phyloP scores from a whole-genome alignment of 2,113 vertebrate genomes.

The Motacilla alba region DNA sequence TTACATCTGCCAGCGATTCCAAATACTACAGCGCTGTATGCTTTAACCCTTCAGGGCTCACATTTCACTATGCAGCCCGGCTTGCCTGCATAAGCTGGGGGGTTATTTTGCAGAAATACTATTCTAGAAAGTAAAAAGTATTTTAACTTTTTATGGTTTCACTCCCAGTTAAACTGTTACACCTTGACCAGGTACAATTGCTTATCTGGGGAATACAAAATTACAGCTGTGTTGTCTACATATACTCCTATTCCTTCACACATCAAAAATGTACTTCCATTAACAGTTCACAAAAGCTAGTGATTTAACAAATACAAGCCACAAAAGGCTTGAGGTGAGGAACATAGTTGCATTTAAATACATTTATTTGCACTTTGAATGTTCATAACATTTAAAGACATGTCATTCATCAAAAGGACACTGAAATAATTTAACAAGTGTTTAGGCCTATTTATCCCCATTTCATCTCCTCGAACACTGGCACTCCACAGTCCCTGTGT shows the following conservation, averaged over 20 bases:
- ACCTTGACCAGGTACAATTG: background rate
- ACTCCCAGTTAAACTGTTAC: background rate
- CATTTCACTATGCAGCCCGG: background rate
- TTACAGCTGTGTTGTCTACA: background rate
- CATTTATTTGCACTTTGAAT: background rate
- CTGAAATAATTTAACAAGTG: background rate
- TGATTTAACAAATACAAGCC: background rate
- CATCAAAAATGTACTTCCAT: background rate
- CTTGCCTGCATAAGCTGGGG: background rate
- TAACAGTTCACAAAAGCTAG: background rate
- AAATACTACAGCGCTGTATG: slow-evolving; percentile 37
- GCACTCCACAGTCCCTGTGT: accelerated
- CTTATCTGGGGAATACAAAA: background rate
- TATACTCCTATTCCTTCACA: background rate
- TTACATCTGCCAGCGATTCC: slow-evolving; percentile 69
- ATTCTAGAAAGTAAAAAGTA: background rate
- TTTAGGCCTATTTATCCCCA: background rate
- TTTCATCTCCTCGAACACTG: background rate
- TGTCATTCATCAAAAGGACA: background rate
- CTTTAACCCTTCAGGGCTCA: slow-evolving; percentile 66
- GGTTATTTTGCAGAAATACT: background rate
- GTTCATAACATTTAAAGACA: background rate
- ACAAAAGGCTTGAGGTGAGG: background rate
- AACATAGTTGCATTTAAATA: background rate
- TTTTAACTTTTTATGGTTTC: background rate